Percentiles rank a stretch among this genome's conserved stretches.
Evolutionary conservation across 92 coral and sea anemone species (phyloP).

Genomic region (Virgularia gustaviana): DNA sequence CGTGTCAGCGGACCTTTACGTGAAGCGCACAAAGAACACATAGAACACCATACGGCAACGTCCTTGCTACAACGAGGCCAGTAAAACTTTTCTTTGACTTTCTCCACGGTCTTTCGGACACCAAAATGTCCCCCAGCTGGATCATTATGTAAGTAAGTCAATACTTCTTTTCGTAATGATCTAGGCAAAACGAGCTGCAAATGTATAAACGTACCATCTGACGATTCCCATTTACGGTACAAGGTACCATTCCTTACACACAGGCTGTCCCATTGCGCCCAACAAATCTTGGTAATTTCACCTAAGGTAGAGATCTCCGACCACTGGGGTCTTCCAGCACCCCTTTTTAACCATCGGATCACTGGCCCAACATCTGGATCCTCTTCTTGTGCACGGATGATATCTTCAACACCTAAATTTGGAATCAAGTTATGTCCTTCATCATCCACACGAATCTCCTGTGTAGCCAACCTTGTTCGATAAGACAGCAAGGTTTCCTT

Average conservation of each 20-base stretch:
- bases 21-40: conserved; percentile 22
- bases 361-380: background rate
- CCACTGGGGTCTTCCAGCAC: background rate
- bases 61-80: conserved; percentile 28
- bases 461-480: too few relatives aligned
- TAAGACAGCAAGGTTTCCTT: background rate
- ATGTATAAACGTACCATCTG: background rate
- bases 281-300: background rate
- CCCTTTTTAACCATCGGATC: background rate
- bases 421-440: background rate
- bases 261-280: background rate
- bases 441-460: too few relatives aligned
- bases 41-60: conserved; percentile 24
- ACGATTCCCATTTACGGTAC: background rate
- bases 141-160: conserved; percentile 23
- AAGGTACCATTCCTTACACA: background rate
- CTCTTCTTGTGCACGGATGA: background rate
- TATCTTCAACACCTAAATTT: background rate
- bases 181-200: conserved; percentile 34
- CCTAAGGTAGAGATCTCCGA: background rate
- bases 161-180: conserved; percentile 9
- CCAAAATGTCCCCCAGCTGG: conserved; percentile 38
- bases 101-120: conserved; percentile 9
- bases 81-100: conserved; percentile 27
- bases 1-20: conserved; percentile 11